Evolutionary conservation across 2,797 vertebrate species (phyloP), one percentile per base, ranked within the genome.

Genomic region (Gallirallus australis): DNA sequence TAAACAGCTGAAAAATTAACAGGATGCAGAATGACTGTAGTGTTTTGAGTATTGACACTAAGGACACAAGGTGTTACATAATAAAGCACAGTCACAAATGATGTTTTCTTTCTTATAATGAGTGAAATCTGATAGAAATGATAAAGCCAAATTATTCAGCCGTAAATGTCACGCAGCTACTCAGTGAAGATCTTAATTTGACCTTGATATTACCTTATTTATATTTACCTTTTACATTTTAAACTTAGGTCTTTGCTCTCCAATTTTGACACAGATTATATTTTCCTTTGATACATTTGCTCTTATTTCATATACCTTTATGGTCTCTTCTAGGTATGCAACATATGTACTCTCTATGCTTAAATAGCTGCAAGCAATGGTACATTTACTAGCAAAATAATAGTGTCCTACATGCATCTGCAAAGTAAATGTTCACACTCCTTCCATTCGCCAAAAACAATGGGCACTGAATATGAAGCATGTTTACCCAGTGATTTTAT

Each of bases 21-120:
- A 96, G 77, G 83, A 97, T 97, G 96, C 94, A 96, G 85, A 94
- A 96, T 94, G 93, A 91, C 90, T 94, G 56, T 95, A 91, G 73
- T 4, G 1, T 89, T 92, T 91, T 92, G 81, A 94, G 35, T 92
- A 96, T 33, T 95, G 94, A 97, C 95, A 98, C 82, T 93, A 94
- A 94, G 82, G 87, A 96, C 82, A 95, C 82, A 77, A 95, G 90
- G 92, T 96, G 93, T 97, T 95, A 96, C 86, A 95, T 97, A 97
- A 97, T 96, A 97, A 97, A 97, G 89, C 84, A 93, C 72, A 95
- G 56, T 54, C 89, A 97, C 79, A 97, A 94, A 93, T 54, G 37
- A 82, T 95, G 75, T 45, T 94, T 97, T 76, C 85, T 90, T 92
- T 75, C 89, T 80, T 88, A 82, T 30, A 92, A 93, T 89, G 93